Evolutionary conservation across 2,888 invertebrate species (phyloP).

Genomic region (Acanthosepion lycidas): DNA sequence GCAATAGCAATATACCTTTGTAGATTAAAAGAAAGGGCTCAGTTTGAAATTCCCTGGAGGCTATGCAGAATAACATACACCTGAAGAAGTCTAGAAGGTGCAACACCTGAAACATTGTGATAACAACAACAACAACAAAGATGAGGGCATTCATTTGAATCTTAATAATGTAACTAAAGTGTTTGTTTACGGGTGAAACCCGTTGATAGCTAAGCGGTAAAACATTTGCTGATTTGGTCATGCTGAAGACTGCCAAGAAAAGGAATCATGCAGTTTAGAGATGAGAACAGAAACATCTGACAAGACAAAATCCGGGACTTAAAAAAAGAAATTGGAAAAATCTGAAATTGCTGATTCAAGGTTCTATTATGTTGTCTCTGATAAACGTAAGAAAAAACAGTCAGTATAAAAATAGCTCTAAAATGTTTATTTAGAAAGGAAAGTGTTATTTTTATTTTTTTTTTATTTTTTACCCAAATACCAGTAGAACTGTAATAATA

Average conservation of each 20-base stretch:
- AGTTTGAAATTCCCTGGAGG: too few species aligned
- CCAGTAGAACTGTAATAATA: background rate
- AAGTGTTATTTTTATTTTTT: too few species aligned
- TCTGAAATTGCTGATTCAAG: slow-evolving; percentile 10
- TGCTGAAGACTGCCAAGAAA: background rate
- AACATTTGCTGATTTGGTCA: background rate
- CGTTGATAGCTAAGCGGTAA: background rate
- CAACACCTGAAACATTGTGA: too few species aligned
- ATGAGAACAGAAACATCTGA: slow-evolving; percentile 22
- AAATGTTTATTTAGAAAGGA: background rate
- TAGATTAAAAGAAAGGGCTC: too few species aligned
- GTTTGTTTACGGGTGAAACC: background rate
- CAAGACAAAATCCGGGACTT: background rate
- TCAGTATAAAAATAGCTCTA: background rate
- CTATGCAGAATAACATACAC: too few species aligned
- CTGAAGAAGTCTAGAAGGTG: too few species aligned
- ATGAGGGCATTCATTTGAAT: too few species aligned
- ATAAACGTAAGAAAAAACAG: background rate
- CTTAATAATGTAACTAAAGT: background rate
- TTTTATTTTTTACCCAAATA: too few species aligned
- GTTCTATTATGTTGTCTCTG: background rate
- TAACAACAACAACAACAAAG: too few species aligned
- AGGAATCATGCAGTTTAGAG: background rate
- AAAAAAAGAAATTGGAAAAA: background rate
- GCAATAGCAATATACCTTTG: too few species aligned